Evolutionary conservation across 92 coral and sea anemone genomes (phyloP).

Genomic region (Umimayanthus kanabou): DNA sequence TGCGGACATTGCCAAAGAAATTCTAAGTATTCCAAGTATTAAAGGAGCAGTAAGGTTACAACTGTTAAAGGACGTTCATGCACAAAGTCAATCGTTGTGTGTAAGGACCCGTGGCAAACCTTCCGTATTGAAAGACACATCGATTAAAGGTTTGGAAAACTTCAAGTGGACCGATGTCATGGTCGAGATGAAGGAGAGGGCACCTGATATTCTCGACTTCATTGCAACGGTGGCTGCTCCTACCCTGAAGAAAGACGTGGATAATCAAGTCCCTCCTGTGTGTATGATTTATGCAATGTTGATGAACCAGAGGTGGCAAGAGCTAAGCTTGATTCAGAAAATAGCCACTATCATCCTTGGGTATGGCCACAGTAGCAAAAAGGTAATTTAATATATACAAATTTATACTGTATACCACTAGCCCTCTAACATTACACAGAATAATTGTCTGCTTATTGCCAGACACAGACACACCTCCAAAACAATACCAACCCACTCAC

Average conservation of each 20-base stretch:
- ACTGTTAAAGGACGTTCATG: constrained; percentile 34
- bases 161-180: constrained; percentile 44
- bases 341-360: constrained; percentile 44
- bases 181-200: constrained; percentile 62
- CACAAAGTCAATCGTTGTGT: constrained; percentile 36
- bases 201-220: constrained; percentile 58
- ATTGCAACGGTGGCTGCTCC: constrained; percentile 67
- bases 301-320: constrained; percentile 55
- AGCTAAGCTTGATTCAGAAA: constrained; percentile 48
- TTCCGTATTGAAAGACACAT: constrained; percentile 16
- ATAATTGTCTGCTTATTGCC: background rate
- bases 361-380: constrained; percentile 18
- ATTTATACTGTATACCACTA: constrained; percentile 1
- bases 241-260: constrained; percentile 30
- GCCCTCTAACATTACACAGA: background rate
- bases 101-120: constrained; percentile 36
- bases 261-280: constrained; percentile 59
- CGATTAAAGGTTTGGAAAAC: constrained; percentile 31
- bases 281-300: constrained; percentile 56
- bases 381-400: background rate
- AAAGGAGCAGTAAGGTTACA: constrained; percentile 38
- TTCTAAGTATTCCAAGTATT: constrained; percentile 4
- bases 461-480: too few relatives aligned
- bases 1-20: constrained; percentile 37
- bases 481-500: background rate